Percentiles rank a stretch among this genome's conserved stretches.
Conservation (phyloP, 2,888 invertebrate species). For the Caenorhabditis sp. region DNA sequence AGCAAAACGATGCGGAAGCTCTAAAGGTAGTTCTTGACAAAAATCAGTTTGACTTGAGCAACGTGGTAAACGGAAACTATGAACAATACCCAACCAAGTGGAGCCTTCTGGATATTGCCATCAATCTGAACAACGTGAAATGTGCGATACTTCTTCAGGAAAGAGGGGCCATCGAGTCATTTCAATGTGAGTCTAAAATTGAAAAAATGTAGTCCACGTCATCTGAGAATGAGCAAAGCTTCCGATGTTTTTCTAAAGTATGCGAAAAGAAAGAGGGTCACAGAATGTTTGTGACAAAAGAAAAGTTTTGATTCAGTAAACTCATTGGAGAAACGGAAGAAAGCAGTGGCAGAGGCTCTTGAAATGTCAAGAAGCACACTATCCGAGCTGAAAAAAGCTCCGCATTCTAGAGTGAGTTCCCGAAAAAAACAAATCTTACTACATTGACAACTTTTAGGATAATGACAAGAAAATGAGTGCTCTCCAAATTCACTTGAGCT, state of each 20-base stretch:
- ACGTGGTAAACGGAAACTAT: constrained; percentile 82
- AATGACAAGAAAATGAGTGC: constrained; percentile 44
- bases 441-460: constrained; percentile 24
- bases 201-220: no score
- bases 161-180: constrained; percentile 81
- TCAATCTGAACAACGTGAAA: constrained; percentile 90
- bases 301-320: constrained; percentile 54
- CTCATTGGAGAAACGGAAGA: constrained; percentile 56
- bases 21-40: constrained; percentile 92
- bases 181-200: constrained; percentile 19
- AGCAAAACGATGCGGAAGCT: constrained; percentile 94
- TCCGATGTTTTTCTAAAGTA: no score
- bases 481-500: constrained; percentile 38
- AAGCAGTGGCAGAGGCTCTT: constrained; percentile 59
- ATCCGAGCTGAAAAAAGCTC: constrained; percentile 37
- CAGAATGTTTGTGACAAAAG: no score
- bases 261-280: no score
- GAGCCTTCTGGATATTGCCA: constrained; percentile 92
- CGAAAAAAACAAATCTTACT: not conserved
- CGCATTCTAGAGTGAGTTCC: constrained; percentile 49
- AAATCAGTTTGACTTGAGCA: constrained; percentile 93
- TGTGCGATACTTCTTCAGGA: constrained; percentile 92
- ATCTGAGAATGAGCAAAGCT: no score
- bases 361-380: constrained; percentile 42
- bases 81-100: constrained; percentile 80